Percentiles rank a stretch among this genome's conserved stretches.
These are phyloP conservation scores for Naso thynnoides DNA, from an alignment of 2,797 vertebrate genomes.

Conservation along the genomic window DNA sequence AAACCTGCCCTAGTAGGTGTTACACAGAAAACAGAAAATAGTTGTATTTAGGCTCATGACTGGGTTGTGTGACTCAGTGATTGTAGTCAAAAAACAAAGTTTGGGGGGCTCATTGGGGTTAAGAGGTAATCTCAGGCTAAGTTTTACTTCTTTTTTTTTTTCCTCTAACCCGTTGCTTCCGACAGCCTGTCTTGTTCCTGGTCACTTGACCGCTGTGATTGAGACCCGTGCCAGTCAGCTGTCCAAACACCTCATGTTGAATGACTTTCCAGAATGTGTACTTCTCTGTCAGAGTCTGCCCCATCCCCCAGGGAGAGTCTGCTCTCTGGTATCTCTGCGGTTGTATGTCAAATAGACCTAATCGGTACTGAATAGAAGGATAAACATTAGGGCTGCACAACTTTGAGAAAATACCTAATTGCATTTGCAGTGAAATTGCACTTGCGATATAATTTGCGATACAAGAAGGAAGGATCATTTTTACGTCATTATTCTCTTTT, in stretches of 20 bases:
- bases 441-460: no score
- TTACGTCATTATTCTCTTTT: no score
- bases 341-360: constrained; percentile 17
- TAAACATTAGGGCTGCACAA: no score
- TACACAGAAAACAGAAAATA: background rate
- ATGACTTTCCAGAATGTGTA: constrained; percentile 70
- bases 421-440: no score
- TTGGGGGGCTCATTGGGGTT: background rate
- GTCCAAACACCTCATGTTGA: constrained; percentile 77
- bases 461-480: no score
- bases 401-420: no score
- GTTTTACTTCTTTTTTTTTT: constrained; percentile 7
- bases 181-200: constrained; percentile 48
- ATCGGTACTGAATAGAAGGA: background rate
- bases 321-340: constrained; percentile 41
- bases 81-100: background rate
- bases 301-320: constrained; percentile 39
- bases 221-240: constrained; percentile 75
- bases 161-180: constrained; percentile 31
- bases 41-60: constrained; percentile 3
- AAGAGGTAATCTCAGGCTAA: constrained; percentile 17
- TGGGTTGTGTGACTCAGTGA: background rate
- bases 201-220: constrained; percentile 70
- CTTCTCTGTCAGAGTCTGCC: constrained; percentile 64
- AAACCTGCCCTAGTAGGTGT: background rate